phyloP scores from a whole-genome alignment of 2,888 invertebrate species.

The Nemapogon koenigi region DNA sequence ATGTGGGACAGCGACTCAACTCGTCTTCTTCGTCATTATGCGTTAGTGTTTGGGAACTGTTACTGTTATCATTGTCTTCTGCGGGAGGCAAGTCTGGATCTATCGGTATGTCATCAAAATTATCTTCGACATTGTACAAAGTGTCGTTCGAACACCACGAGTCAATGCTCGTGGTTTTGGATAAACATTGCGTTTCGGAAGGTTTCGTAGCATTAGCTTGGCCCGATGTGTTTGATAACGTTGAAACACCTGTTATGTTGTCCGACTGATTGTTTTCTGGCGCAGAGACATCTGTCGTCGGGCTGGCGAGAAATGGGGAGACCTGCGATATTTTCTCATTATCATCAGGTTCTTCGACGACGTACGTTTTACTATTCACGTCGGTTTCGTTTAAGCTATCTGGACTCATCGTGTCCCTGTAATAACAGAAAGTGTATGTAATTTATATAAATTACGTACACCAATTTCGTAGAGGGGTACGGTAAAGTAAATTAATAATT shows the following conservation, averaged over 20 bases:
- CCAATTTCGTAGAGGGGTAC: no score
- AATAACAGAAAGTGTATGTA: no score
- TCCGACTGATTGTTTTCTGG: constrained; percentile 36
- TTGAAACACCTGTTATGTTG: constrained; percentile 46
- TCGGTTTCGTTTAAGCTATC: constrained; percentile 46
- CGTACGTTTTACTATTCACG: constrained; percentile 25
- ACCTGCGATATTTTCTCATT: constrained; percentile 47
- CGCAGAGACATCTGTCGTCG: constrained; percentile 42
- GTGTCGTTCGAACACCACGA: constrained; percentile 72
- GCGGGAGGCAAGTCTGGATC: constrained; percentile 38
- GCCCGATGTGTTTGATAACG: constrained; percentile 51
- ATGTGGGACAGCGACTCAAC: constrained; percentile 44
- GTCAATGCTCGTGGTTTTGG: constrained; percentile 67
- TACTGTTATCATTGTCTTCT: constrained; percentile 32
- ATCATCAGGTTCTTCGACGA: constrained; percentile 39
- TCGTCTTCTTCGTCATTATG: constrained; percentile 49
- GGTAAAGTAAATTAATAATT: no score
- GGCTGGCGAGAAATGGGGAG: constrained; percentile 49
- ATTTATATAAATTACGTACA: no score
- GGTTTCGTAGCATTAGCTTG: constrained; percentile 56
- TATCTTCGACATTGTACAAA: constrained; percentile 68
- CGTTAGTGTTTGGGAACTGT: constrained; percentile 46
- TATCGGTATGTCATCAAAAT: constrained; percentile 52
- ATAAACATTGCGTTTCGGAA: constrained; percentile 48
- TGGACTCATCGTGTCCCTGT: constrained; percentile 54